Base-by-base conservation (phyloP, 2,113 vertebrate genomes). In the Cettia cetti region DNA sequence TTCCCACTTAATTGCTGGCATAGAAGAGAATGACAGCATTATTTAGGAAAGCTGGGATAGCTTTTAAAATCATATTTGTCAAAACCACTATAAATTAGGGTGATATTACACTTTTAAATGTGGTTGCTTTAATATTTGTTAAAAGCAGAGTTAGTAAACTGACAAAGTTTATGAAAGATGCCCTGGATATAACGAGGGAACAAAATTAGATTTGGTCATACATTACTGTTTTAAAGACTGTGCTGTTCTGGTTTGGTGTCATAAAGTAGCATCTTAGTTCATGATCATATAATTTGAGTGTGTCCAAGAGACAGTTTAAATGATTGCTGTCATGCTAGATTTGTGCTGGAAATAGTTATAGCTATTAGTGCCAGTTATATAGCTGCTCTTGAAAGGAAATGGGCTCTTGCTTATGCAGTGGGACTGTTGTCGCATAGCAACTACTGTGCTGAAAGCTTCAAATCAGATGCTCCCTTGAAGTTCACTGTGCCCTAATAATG, bases 401-500 rank as follows among this genome's bases (percentile, higher is more conserved):
- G 70, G 54, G 74, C 88, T 88, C 65, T 42, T 82, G 49, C 95
- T 95, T 59, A 52, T 89, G 95, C 95, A 63, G 90, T 57, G 94
- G 89, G 68, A 80, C 66, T 82, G 49, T 53, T 92, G 96, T 96
- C 0, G 94, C 96, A 66, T 97, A 93, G 96, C 96, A 97, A 97
- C 96, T 93, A 57, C 95, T 93, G 94, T 86, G 92, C 96, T 86
- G 88, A 80, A 70, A 90, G 92, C 94, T 94, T 65, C 10, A 83
- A 86, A 83, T 95, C 90, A 95, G 94, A 92, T 92, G 86, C 90
- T 97, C 64, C 86, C 92, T 92, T 83, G 82, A 83, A 96, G 86
- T 88, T 96, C 45, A 15, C 50, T 42, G n/a, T 97, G 94, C 88
- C 76, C 92, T 88, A 86, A 92, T 94, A 92, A 83, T 74, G 71